These are phyloP conservation scores for Vanessa atalanta DNA, from an alignment of 1,140 invertebrate genomes.

Conservation along the genomic window DNA sequence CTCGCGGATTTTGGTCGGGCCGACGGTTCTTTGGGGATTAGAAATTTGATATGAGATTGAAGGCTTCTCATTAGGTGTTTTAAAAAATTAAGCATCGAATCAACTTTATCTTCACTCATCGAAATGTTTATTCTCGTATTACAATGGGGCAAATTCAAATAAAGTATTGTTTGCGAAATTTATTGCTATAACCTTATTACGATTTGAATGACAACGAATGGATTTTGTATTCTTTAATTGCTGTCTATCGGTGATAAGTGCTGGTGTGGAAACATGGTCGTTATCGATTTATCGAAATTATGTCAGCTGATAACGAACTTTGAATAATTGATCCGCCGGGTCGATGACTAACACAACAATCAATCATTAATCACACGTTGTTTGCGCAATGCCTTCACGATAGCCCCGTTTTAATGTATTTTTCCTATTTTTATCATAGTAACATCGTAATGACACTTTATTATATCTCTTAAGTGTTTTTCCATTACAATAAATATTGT, in stretches of 20 bases:
- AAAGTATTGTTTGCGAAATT: not conserved
- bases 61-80: constrained; percentile 23
- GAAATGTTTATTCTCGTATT: not conserved
- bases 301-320: constrained; percentile 62
- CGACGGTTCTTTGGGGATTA: constrained; percentile 30
- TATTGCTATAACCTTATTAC: not conserved
- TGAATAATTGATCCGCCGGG: constrained; percentile 64
- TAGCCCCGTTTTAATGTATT: constrained; percentile 54
- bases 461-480: constrained; percentile 3
- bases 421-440: constrained; percentile 47
- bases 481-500: not conserved
- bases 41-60: constrained; percentile 37
- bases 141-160: not conserved
- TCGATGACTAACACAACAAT: constrained; percentile 50
- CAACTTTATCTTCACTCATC: not conserved
- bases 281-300: constrained; percentile 55
- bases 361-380: constrained; percentile 61
- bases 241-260: constrained; percentile 1
- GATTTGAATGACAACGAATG: not conserved
- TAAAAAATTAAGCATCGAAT: constrained; percentile 9
- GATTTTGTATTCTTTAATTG: not conserved
- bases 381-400: constrained; percentile 50
- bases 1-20: constrained; percentile 31
- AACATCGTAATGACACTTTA: not conserved
- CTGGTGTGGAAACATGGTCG: constrained; percentile 21